Base-by-base conservation (phyloP, 2,888 invertebrate genomes). In the Erebia ligea region DNA sequence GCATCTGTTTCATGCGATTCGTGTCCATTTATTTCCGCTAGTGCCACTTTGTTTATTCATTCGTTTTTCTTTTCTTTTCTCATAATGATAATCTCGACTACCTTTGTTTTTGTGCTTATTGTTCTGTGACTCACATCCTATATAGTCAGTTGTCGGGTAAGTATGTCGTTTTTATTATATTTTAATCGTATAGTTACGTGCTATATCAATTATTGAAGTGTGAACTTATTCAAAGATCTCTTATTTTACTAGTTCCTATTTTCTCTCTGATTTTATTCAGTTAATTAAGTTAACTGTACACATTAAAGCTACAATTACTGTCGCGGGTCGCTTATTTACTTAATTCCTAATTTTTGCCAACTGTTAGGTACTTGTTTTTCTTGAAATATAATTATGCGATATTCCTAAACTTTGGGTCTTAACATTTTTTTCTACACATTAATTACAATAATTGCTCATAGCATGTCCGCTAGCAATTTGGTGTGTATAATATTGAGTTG, bases 21-120 rank as follows among this genome's bases (percentile, higher is more conserved):
- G 61, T 78, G 78, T 82, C 77, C 85, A 79, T 84, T 91, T 91
- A 89, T 91, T 86, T 88, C 86, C 89, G 91, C 88, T 78, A 90
- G 81, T 83, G 73, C 74, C 75, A 82, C 82, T 84, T 79, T 84
- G 84, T 78, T 81, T 80, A 80, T 80, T 83, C 80, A 80, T 85
- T 82, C 76, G 77, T 81, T 85, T 83, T 82, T 78, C 79, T 85
- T 83, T 82, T 78, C 79, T 85, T 84, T 83, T 69, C 71, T 45
- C 62, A 59, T 67, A 67, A 73, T 71, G 58, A 52, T 67, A 56
- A 69, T 73, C 73, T 73, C 17, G 21, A 11, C 62, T 59, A 48
- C 59, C 40, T 65, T 67, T 62, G 61, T 71, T 58, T 63, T 58
- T 25, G 21, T 69, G 62, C 65, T 48, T 71, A 48, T 52, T 70